phyloP scores from a whole-genome alignment of 1,140 invertebrate genomes.

The Drosophila ogumai region DNA sequence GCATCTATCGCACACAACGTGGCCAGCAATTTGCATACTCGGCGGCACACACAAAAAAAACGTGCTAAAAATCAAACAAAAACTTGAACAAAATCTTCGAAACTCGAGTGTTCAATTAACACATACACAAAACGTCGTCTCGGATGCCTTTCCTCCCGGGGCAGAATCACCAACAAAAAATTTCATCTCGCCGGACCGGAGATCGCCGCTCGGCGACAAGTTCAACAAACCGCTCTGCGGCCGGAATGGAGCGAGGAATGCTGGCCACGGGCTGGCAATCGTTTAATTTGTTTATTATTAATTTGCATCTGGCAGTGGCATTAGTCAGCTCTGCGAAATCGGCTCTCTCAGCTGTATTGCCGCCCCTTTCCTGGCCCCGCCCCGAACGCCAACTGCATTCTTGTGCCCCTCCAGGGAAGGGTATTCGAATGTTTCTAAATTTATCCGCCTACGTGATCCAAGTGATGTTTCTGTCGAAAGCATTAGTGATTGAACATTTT shows the following conservation, averaged over 20 bases:
- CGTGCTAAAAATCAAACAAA: conserved; percentile 69
- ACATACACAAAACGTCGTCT: conserved; percentile 39
- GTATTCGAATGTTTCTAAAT: conserved; percentile 30
- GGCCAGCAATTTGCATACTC: conserved; percentile 65
- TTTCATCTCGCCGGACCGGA: conserved; percentile 49
- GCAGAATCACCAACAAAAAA: conserved; percentile 42
- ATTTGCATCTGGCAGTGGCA: conserved; percentile 48
- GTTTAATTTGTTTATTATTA: conserved; percentile 56
- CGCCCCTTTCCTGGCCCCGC: conserved; percentile 23
- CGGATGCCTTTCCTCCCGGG: conserved; percentile 38
- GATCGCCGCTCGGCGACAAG: conserved; percentile 32
- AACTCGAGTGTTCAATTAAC: conserved; percentile 65
- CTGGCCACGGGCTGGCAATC: conserved; percentile 62
- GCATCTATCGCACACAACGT: conserved; percentile 51
- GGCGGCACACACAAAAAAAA: conserved; percentile 29
- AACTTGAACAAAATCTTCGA: conserved; percentile 37
- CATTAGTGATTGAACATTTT: conserved; percentile 6
- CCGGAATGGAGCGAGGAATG: conserved; percentile 56
- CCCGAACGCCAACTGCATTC: conserved; percentile 1
- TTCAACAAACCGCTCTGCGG: conserved; percentile 69
- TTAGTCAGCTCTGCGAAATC: conserved; percentile 40
- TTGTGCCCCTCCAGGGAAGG: conserved; percentile 5
- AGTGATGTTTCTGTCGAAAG: conserved; percentile 8
- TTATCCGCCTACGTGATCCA: conserved; percentile 27
- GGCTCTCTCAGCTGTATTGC: conserved; percentile 7